phyloP scores from a whole-genome alignment of 2,888 invertebrate genomes.

The Campoletis raptor region DNA sequence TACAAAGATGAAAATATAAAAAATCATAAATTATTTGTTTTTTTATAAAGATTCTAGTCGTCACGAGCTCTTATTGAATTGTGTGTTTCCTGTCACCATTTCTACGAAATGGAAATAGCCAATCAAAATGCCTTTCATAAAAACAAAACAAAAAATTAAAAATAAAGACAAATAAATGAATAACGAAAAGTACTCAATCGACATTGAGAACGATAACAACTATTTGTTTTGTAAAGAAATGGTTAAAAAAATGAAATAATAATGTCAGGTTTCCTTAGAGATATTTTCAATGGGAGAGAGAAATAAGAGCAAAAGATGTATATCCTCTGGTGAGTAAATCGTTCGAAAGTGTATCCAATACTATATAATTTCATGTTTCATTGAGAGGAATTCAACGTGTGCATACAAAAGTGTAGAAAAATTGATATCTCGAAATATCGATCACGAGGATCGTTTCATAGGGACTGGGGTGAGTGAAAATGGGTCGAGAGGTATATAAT shows the following conservation, averaged over 20 bases:
- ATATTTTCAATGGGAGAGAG: not conserved
- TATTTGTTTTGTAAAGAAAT: not conserved
- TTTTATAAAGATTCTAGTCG: not conserved
- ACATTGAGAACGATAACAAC: not conserved
- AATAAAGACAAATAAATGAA: not conserved
- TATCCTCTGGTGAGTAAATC: constrained; percentile 25
- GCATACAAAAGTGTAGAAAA: constrained; percentile 43
- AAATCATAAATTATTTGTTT: not conserved
- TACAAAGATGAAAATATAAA: not conserved
- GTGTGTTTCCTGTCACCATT: not conserved
- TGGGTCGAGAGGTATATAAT: constrained; percentile 67
- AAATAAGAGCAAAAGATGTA: not conserved
- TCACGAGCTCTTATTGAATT: not conserved
- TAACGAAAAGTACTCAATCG: not conserved
- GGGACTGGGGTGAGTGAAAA: constrained; percentile 42
- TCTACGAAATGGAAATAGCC: not conserved
- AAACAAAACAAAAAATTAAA: not conserved
- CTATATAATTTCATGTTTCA: constrained; percentile 55
- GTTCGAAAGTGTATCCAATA: constrained; percentile 64
- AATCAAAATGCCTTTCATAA: not conserved
- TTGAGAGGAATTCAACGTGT: constrained; percentile 37
- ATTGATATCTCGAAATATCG: constrained; percentile 37
- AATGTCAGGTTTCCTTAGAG: not conserved
- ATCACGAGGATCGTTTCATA: constrained; percentile 45
- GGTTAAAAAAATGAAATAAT: not conserved